Conservation (phyloP, 37 sponge, comb jelly and placozoan genomes). For the Hormiphora californensis region DNA sequence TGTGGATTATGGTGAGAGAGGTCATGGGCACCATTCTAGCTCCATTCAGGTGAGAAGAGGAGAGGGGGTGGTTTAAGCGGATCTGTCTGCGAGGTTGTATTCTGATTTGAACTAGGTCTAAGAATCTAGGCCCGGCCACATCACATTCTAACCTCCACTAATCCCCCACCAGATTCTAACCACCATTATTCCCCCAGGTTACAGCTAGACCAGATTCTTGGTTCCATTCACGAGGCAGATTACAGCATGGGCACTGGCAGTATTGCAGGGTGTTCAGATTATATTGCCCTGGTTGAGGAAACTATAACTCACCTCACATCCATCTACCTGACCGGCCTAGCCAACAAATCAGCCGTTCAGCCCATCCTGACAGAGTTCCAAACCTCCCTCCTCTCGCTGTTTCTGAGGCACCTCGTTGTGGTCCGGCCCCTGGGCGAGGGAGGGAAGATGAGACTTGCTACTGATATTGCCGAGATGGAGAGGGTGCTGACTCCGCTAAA, state of each 20-base stretch:
- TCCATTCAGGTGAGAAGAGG: slow-evolving; percentile 14
- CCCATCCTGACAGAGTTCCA: slow-evolving; percentile 13
- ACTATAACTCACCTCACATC: background rate
- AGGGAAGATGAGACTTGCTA: slow-evolving; percentile 84
- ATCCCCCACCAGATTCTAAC: too few relatives aligned
- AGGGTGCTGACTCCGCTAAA: background rate
- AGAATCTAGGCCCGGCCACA: too few relatives aligned
- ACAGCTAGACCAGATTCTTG: slow-evolving; percentile 20
- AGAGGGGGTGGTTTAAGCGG: background rate
- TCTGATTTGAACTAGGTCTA: background rate
- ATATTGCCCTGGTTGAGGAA: slow-evolving; percentile 12
- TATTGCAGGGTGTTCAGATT: background rate
- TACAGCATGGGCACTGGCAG: background rate
- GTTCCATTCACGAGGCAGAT: slow-evolving; percentile 22
- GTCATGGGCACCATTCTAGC: background rate
- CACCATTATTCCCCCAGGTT: too few relatives aligned
- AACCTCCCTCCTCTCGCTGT: slow-evolving; percentile 55
- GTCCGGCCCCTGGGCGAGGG: slow-evolving; percentile 85
- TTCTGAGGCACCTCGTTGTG: slow-evolving; percentile 78
- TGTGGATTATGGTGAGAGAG: background rate
- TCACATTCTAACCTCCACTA: too few relatives aligned
- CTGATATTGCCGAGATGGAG: slow-evolving; percentile 87
- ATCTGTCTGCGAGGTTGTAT: background rate
- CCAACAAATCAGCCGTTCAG: background rate
- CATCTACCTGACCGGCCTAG: background rate